Percentiles rank a stretch among this genome's conserved stretches.
Conservation (phyloP, 2,797 vertebrate genomes). For the Pachyuromys duprasi region DNA sequence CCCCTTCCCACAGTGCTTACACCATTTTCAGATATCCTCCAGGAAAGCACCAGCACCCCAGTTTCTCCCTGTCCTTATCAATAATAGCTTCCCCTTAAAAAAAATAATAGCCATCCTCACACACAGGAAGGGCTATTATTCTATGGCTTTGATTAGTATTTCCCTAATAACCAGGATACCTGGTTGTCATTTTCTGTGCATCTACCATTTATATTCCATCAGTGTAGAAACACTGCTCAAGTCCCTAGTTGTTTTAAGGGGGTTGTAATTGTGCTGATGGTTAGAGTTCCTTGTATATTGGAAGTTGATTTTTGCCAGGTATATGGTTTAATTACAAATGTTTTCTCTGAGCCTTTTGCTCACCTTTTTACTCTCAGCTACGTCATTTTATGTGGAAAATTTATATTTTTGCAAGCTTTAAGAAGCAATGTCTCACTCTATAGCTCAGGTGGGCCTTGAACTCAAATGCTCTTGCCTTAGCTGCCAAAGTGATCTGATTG, state of each 20-base stretch:
- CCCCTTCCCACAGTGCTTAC: neutral
- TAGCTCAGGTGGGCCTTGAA: neutral
- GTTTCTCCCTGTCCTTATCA: neutral
- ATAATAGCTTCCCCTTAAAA: neutral
- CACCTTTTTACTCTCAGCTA: neutral
- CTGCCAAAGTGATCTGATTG: neutral
- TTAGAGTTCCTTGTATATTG: conserved; percentile 32
- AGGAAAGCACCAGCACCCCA: neutral
- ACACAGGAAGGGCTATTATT: neutral
- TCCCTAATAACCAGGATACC: neutral
- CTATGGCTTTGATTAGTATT: neutral
- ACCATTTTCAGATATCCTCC: conserved; percentile 8
- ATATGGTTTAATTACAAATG: neutral
- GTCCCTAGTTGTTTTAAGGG: neutral
- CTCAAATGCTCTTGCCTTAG: neutral
- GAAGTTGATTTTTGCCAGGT: neutral
- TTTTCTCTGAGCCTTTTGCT: neutral
- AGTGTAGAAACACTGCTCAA: neutral
- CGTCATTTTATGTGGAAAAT: neutral
- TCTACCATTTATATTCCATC: neutral
- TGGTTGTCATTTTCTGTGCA: neutral
- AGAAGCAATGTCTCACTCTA: neutral
- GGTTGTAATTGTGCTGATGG: neutral
- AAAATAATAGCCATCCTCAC: neutral
- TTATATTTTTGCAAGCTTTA: too few species aligned